phyloP scores from a whole-genome alignment of 2,888 invertebrate genomes.

The Arctia plantaginis region DNA sequence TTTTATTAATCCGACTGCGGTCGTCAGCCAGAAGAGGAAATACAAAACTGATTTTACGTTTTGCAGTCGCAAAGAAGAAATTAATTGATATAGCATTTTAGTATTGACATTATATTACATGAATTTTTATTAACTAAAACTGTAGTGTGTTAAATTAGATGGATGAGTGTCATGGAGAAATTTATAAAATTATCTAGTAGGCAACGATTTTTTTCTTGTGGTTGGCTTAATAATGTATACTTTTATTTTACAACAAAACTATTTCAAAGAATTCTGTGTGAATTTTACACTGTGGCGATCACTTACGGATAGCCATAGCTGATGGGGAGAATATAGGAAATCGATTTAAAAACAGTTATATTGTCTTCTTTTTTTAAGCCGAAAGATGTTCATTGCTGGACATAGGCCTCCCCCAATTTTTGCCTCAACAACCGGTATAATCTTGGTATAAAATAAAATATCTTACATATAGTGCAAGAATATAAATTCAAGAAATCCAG shows the following conservation, averaged over 20 bases:
- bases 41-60: neutral
- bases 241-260: neutral
- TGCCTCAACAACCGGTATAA: too few species aligned
- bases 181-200: conserved; percentile 4
- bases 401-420: too few species aligned
- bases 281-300: too few species aligned
- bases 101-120: neutral
- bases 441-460: too few species aligned
- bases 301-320: neutral
- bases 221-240: neutral
- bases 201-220: neutral
- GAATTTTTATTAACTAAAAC: neutral
- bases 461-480: neutral
- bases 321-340: too few species aligned
- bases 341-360: too few species aligned
- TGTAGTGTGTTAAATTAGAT: neutral
- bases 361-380: too few species aligned
- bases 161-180: too few species aligned
- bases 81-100: neutral
- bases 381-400: too few species aligned
- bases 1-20: neutral
- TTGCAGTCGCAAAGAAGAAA: neutral
- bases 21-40: neutral
- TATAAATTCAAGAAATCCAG: neutral
- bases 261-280: neutral